Base-by-base conservation (phyloP, 2,888 invertebrate species). In the Gymnosoma rotundatum region DNA sequence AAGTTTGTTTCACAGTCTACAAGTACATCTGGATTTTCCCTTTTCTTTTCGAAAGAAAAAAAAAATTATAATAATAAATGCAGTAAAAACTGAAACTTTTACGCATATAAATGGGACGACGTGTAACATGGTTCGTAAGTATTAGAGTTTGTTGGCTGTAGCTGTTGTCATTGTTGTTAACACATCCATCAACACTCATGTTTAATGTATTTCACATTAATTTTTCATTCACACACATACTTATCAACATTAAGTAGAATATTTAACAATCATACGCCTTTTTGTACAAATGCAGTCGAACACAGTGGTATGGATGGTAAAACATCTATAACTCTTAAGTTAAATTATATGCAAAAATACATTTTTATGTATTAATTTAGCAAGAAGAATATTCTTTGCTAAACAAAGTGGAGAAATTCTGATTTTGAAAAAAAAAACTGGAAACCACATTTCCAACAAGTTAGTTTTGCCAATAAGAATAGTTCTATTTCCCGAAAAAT, bases 1-100 rank as follows among this genome's bases (percentile, higher is more conserved):
- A 83, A 85, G 85, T 86, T 75, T 83, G 63, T 72, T 80, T 63
- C 67, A 76, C 61, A 70, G 79, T 79, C 75, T 83, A 67, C 58
- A 79, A 76, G 54, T 83, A 80, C 76, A 83, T 75, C 79, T 80
- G 83, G 72, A 76, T 75, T 73, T 73, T 60, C 25, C 36, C n/a
- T 60, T 67, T 66, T 60, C 18, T 36, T 14, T 14, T 4, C 10
- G 12, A 61, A 60, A 50, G 9, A 72, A 42, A 70, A 32, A 36
- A 21, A 54, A 25, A 60, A 42, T n/a, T n/a, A n/a, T n/a, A 70
- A 32, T 36, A 21, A 54, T 16, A 52, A 69, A 32, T 69, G 21
- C 25, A 56, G 25, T 14, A 52, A 60, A 54, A 60, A 58, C 18
- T 20, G 67, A 60, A 78, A 70, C 63, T 38, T 72, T 9, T 25